These are phyloP conservation scores for Megastigmus dorsalis DNA, from an alignment of 2,888 invertebrate genomes.

Conservation along the genomic window DNA sequence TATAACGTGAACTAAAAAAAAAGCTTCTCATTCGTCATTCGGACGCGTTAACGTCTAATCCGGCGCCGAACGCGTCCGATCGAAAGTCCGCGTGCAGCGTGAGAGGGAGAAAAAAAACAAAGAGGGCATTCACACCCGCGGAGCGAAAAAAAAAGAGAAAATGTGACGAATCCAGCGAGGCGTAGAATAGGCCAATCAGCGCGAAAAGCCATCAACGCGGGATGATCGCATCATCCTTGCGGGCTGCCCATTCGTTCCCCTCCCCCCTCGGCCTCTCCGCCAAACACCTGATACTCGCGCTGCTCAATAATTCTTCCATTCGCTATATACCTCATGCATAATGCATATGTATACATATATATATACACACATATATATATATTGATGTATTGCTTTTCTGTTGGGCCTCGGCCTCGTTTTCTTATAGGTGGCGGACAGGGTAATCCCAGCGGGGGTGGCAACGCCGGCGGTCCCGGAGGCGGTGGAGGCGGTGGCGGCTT, in stretches of 20 bases:
- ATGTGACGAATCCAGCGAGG: not conserved
- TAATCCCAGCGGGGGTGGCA: slow-evolving; percentile 78
- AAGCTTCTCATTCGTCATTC: not conserved
- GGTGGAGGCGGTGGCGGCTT: slow-evolving; percentile 83
- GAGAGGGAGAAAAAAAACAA: not conserved
- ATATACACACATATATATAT: too few species aligned
- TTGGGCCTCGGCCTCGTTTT: too few species aligned
- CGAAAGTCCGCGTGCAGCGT: too few species aligned
- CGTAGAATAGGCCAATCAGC: not conserved
- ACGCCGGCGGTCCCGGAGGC: slow-evolving; percentile 84
- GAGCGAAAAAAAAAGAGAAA: not conserved
- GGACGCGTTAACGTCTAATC: not conserved
- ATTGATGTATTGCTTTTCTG: not conserved
- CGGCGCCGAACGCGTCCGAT: not conserved
- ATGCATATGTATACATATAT: too few species aligned
- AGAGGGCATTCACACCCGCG: too few species aligned
- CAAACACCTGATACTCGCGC: not conserved
- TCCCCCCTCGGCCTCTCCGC: not conserved
- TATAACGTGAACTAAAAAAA: not conserved
- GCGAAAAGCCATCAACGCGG: too few species aligned
- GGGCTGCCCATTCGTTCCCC: too few species aligned
- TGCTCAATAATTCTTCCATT: not conserved
- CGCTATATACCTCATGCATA: too few species aligned
- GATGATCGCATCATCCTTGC: too few species aligned
- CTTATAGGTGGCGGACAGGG: slow-evolving; percentile 82